phyloP scores from a whole-genome alignment of 2,113 vertebrate species.

The Seriola aureovittata region DNA sequence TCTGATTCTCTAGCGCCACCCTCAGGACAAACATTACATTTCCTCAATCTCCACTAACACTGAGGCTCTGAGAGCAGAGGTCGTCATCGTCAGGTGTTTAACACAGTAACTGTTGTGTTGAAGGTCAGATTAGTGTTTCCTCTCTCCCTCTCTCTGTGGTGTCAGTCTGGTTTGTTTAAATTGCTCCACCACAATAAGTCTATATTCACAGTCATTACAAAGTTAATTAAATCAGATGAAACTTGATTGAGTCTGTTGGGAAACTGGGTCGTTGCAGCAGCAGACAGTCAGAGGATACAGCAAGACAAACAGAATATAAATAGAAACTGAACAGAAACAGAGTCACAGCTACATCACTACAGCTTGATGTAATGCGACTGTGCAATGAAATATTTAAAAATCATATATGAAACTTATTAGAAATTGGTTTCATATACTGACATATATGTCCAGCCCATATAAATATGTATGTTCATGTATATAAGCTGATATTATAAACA shows the following conservation, averaged over 20 bases:
- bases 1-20: no score
- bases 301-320: constrained; percentile 43
- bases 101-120: no score
- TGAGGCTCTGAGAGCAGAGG: no score
- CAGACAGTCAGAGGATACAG: constrained; percentile 16
- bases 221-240: constrained; percentile 45
- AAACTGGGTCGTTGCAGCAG: constrained; percentile 49
- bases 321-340: constrained; percentile 17
- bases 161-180: constrained; percentile 15
- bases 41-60: no score
- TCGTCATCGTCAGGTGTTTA: no score
- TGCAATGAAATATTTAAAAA: no score
- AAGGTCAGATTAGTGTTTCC: neutral
- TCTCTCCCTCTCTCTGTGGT: neutral
- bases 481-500: no score
- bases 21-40: no score
- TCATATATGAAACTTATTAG: no score
- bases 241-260: constrained; percentile 36
- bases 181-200: neutral
- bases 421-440: no score
- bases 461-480: no score
- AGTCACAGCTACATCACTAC: neutral
- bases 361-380: neutral
- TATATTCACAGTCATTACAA: constrained; percentile 27
- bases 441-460: no score